These are phyloP conservation scores for Tenthredo mesomela DNA, from an alignment of 2,888 invertebrate genomes.

Conservation along the genomic window DNA sequence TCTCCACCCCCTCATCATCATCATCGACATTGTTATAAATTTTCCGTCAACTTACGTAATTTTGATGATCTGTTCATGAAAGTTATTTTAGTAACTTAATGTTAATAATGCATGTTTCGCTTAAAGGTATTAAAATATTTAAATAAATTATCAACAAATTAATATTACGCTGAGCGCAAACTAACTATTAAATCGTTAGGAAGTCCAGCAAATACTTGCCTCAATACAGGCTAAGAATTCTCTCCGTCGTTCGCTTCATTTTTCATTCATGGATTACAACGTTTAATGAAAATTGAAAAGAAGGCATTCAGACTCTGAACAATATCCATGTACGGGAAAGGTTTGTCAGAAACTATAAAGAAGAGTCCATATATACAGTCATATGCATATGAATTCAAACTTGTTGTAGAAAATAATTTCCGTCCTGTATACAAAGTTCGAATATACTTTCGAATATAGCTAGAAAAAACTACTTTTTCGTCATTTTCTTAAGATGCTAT, in stretches of 20 bases:
- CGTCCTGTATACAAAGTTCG: not conserved
- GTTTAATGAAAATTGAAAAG: not conserved
- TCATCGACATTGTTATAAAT: not conserved
- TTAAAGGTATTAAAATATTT: conserved; percentile 39
- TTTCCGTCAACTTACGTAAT: conserved; percentile 8
- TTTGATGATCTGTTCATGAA: conserved; percentile 49
- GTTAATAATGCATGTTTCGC: conserved; percentile 33
- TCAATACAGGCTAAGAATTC: too few relatives aligned
- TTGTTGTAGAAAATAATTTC: not conserved
- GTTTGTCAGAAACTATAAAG: not conserved
- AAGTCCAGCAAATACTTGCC: not conserved
- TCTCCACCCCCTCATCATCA: too few relatives aligned
- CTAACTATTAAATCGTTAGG: not conserved
- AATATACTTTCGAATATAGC: conserved; percentile 1
- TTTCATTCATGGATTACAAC: not conserved
- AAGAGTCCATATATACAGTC: not conserved
- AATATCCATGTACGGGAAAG: not conserved
- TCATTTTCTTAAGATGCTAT: conserved; percentile 61
- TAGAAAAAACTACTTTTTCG: not conserved
- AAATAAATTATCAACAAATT: conserved; percentile 50
- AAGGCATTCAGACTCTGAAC: not conserved
- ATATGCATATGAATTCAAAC: not conserved
- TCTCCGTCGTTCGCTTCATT: not conserved
- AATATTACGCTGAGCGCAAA: not conserved
- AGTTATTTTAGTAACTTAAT: conserved; percentile 1